phyloP scores from a whole-genome alignment of 2,113 vertebrate species.

The Brachyhypopomus gauderio region DNA sequence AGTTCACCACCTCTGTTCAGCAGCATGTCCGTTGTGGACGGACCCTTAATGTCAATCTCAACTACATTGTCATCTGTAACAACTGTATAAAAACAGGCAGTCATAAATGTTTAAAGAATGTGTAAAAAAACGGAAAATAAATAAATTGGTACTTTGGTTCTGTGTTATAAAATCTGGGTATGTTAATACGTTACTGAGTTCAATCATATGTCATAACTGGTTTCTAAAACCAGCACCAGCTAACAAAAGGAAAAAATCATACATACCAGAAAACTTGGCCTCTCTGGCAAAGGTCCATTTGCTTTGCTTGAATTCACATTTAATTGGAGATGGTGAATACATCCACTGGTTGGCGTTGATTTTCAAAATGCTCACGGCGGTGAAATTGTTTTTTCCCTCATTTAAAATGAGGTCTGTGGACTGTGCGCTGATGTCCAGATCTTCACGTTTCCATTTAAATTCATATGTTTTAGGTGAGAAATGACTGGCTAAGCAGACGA shows the following conservation, averaged over 20 bases:
- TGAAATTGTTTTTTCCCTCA: not conserved
- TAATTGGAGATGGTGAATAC: fast-evolving
- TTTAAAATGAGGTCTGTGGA: not conserved
- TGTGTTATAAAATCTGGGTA: too few species aligned
- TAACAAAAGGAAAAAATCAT: not conserved
- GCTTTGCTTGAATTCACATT: conserved; percentile 55
- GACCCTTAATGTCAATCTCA: not conserved
- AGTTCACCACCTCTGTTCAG: not conserved
- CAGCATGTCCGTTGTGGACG: conserved; percentile 37
- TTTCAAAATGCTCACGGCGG: conserved; percentile 60
- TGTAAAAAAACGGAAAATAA: not conserved
- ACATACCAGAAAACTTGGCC: not conserved
- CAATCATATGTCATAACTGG: too few species aligned
- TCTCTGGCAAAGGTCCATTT: fast-evolving
- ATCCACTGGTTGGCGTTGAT: fast-evolving
- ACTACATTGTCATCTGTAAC: fast-evolving
- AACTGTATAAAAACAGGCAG: not conserved
- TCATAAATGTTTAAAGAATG: not conserved
- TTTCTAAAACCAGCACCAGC: not conserved
- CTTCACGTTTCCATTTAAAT: conserved; percentile 65
- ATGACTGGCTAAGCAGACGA: conserved; percentile 67
- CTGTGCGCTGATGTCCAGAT: fast-evolving
- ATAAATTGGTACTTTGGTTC: too few species aligned
- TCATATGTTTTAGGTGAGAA: conserved; percentile 60
- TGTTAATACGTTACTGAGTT: too few species aligned